A percentile compares a stretch with the other conserved stretches of the same genome.
Conservation (phyloP, 1,140 invertebrate genomes). For the Uloborus diversus region DNA sequence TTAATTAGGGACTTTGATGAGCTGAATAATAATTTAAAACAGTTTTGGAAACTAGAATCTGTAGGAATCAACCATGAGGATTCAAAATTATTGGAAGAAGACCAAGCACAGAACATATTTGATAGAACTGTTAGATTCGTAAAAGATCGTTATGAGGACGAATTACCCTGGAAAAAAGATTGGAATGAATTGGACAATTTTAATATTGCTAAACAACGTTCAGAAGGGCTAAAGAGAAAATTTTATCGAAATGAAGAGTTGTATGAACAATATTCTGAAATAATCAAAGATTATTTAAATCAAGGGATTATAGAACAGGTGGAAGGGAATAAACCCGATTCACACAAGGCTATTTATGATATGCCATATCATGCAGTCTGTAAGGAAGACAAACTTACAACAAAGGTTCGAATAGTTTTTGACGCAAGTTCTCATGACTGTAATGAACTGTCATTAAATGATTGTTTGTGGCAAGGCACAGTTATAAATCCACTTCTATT, state of each 20-base stretch:
- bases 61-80: neutral
- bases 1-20: neutral
- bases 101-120: neutral
- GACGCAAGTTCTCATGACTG: neutral
- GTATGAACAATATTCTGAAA: neutral
- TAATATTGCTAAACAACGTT: neutral
- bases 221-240: neutral
- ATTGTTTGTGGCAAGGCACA: constrained; percentile 28
- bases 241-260: neutral
- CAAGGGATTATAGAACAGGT: neutral
- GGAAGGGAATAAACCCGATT: neutral
- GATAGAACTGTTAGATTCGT: neutral
- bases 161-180: neutral
- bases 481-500: constrained; percentile 21
- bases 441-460: constrained; percentile 46
- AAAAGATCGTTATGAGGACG: neutral
- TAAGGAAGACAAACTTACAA: constrained; percentile 18
- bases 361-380: neutral
- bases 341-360: neutral
- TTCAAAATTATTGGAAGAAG: neutral
- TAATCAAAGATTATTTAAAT: neutral
- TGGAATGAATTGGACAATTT: constrained; percentile 7
- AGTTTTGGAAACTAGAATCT: neutral
- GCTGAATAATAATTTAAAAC: neutral
- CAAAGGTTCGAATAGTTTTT: constrained; percentile 23